phyloP scores from a whole-genome alignment of 2,113 vertebrate species.

The Ageneiosus marmoratus region DNA sequence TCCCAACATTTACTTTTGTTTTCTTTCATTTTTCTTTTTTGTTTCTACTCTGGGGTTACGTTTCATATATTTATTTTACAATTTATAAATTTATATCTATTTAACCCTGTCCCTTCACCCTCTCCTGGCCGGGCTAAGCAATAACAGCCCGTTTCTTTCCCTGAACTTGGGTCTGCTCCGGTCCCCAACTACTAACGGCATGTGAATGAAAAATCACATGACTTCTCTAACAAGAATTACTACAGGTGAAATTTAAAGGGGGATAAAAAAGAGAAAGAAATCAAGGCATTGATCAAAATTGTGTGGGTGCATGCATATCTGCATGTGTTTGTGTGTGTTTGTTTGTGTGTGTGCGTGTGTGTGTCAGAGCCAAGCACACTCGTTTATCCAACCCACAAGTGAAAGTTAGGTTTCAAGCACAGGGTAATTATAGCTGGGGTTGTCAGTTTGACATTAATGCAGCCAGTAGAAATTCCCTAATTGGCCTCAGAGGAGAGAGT shows the following conservation, averaged over 20 bases:
- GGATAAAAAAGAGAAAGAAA: slow-evolving; percentile 85
- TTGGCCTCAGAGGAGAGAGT: slow-evolving; percentile 99
- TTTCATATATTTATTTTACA: no score
- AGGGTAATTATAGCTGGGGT: slow-evolving; percentile 99
- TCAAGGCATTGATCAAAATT: slow-evolving; percentile 96
- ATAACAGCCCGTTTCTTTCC: no score
- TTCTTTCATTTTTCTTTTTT: no score
- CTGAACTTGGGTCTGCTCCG: no score
- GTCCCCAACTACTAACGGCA: no score
- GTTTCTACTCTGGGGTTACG: no score
- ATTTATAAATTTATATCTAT: no score
- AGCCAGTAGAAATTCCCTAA: slow-evolving; percentile 99
- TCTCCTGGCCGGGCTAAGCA: no score
- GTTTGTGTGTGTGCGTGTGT: slow-evolving; percentile 92
- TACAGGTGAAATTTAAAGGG: slow-evolving; percentile 95
- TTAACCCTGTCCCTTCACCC: no score
- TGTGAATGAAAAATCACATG: slow-evolving; percentile 84
- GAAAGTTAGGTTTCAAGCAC: slow-evolving; percentile 99
- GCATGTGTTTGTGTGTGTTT: slow-evolving; percentile 96
- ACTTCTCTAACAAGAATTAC: slow-evolving; percentile 92
- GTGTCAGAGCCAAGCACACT: slow-evolving; percentile 98
- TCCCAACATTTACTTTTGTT: no score
- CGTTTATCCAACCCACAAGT: slow-evolving; percentile 93
- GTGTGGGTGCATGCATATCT: slow-evolving; percentile 86
- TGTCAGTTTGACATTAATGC: slow-evolving; percentile 99